A percentile compares a stretch with the other conserved stretches of the same genome.
Evolutionary conservation across 2,113 vertebrate species (phyloP).

Genomic region (Anser brachyrhynchus): DNA sequence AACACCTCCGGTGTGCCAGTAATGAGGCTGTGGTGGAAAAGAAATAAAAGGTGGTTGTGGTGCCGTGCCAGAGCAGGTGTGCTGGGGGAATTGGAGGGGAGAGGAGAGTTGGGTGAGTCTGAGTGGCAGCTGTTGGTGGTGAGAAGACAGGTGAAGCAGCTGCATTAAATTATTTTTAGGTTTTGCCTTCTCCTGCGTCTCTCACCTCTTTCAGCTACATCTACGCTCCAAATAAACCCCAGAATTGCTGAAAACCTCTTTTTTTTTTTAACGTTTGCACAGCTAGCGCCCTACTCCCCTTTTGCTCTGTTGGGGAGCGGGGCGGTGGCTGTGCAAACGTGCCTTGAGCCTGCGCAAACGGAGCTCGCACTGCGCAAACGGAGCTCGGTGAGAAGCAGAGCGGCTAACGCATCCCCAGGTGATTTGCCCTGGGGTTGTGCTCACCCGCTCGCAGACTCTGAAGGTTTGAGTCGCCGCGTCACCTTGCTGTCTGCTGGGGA

Average conservation of each 20-base stretch:
- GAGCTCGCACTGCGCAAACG: neutral
- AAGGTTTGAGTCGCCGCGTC: neutral
- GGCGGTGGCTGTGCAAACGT: accelerated
- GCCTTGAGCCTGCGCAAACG: neutral
- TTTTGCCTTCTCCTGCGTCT: neutral
- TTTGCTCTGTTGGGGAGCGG: neutral
- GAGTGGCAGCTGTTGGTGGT: neutral
- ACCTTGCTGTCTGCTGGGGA: neutral
- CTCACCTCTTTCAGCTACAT: neutral
- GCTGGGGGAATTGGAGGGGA: neutral
- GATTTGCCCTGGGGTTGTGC: neutral
- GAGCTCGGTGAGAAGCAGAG: neutral
- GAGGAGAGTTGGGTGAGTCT: neutral
- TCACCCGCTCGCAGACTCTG: neutral
- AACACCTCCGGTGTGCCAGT: neutral
- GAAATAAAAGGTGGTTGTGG: accelerated
- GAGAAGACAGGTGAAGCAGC: neutral
- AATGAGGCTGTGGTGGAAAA: neutral
- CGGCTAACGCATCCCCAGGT: neutral
- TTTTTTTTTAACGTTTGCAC: neutral
- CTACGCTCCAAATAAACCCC: neutral
- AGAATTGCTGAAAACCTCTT: neutral
- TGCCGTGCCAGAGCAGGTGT: neutral
- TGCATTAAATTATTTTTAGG: neutral
- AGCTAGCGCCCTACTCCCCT: neutral